Percentiles rank a stretch among this genome's conserved stretches.
Conservation (phyloP, 2,113 vertebrate species). For the Ploceus nigricollis region DNA sequence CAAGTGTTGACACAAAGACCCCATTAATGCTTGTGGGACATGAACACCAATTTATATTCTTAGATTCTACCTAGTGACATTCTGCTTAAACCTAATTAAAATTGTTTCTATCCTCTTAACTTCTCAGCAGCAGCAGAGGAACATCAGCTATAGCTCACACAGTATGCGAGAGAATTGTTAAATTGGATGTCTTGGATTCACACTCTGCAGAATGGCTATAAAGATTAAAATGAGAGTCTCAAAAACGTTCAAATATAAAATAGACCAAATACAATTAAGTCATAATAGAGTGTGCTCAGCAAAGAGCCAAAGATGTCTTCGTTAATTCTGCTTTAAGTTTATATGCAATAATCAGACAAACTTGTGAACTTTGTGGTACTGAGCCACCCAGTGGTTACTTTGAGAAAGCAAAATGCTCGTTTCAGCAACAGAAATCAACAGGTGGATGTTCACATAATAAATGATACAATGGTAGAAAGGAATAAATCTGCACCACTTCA, state of each 20-base stretch:
- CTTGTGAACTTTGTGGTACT: neutral
- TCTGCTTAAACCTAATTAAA: neutral
- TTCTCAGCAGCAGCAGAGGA: neutral
- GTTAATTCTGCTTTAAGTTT: neutral
- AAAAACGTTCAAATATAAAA: neutral
- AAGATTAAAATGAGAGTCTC: neutral
- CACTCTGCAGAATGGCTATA: neutral
- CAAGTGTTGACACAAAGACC: neutral
- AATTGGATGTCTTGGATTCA: neutral
- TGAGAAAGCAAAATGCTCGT: neutral
- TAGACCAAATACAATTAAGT: neutral
- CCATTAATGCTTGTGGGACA: neutral
- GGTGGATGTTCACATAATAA: neutral
- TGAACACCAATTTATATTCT: neutral
- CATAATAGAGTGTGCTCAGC: neutral
- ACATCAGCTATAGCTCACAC: neutral
- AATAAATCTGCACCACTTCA: neutral
- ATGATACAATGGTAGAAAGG: accelerated
- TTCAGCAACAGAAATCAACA: neutral
- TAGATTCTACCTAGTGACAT: neutral
- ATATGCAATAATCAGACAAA: neutral
- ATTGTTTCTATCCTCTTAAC: neutral
- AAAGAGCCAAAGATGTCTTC: neutral
- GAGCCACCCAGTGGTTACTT: constrained; percentile 30
- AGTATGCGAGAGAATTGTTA: neutral